These are phyloP conservation scores for Stenichneumon culpator DNA, from an alignment of 2,888 invertebrate species.

Conservation along the genomic window DNA sequence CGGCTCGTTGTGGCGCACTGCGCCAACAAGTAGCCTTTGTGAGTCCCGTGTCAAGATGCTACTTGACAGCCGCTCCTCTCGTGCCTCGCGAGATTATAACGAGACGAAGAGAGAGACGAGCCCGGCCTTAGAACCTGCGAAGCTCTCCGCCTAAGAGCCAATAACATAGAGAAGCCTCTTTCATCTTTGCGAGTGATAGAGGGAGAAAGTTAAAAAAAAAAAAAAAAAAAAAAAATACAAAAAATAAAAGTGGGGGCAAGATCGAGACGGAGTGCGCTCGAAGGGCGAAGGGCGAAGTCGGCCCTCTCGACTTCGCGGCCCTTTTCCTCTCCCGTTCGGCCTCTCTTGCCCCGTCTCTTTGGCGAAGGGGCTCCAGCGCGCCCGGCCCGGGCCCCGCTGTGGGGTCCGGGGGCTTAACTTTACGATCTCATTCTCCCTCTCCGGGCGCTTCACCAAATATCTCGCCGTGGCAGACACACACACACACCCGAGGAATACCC, in stretches of 20 bases:
- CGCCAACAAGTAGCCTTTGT: conserved; percentile 82
- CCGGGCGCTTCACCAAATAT: conserved; percentile 61
- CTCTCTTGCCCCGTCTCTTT: conserved; percentile 58
- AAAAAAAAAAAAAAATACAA: conserved; percentile 32
- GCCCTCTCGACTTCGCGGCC: conserved; percentile 54
- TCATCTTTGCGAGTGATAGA: conserved; percentile 6
- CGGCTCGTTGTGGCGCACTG: conserved; percentile 72
- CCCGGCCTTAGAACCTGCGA: neutral
- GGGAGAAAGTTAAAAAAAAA: conserved; percentile 42
- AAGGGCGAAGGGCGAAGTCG: conserved; percentile 17
- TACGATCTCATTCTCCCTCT: conserved; percentile 78
- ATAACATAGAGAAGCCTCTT: conserved; percentile 53
- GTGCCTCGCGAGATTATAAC: conserved; percentile 12
- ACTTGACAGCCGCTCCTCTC: conserved; percentile 77
- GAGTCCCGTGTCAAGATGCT: conserved; percentile 82
- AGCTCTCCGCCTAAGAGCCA: conserved; percentile 36
- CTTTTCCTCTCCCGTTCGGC: conserved; percentile 57
- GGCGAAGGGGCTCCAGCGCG: conserved; percentile 50
- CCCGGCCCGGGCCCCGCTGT: conserved; percentile 70
- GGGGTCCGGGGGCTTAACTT: conserved; percentile 83
- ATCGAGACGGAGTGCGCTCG: neutral
- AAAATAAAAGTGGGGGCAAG: conserved; percentile 10
- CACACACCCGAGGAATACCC: conserved; percentile 25
- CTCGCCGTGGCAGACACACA: neutral
- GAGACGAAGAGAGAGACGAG: conserved; percentile 1